phyloP scores from a whole-genome alignment of 2,113 vertebrate genomes.

The Marmota flaviventris region DNA sequence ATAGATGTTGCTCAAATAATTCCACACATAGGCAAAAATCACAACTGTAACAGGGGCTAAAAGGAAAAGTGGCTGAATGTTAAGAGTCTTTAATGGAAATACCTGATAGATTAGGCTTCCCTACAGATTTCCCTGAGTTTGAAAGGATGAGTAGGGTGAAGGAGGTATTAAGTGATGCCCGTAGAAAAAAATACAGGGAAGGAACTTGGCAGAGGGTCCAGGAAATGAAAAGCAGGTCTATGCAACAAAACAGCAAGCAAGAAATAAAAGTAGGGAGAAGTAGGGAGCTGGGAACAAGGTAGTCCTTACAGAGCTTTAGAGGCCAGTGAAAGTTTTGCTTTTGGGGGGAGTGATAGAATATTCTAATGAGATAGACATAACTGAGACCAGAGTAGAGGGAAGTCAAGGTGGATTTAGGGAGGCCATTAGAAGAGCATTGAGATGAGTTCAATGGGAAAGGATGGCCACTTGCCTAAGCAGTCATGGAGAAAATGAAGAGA shows the following conservation, averaged over 20 bases:
- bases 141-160: not conserved
- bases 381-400: not conserved
- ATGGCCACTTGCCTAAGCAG: not conserved
- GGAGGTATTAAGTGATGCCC: not conserved
- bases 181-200: not conserved
- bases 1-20: not conserved
- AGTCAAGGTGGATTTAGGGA: not conserved
- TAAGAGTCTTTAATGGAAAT: not conserved
- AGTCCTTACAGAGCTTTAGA: not conserved
- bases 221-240: not conserved
- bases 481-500: not conserved
- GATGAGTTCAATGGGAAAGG: not conserved
- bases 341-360: not conserved
- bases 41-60: too few species aligned
- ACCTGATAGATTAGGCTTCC: not conserved
- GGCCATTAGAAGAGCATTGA: not conserved
- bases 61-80: not conserved
- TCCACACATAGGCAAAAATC: not conserved
- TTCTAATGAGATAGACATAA: not conserved
- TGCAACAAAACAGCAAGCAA: not conserved
- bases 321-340: not conserved
- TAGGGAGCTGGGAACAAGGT: not conserved
- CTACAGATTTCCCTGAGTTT: not conserved
- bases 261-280: too few species aligned
- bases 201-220: accelerated